A percentile compares a stretch with the other conserved stretches of the same genome.
phyloP scores from a whole-genome alignment of 2,888 invertebrate genomes.

The Osmoderma eremita region DNA sequence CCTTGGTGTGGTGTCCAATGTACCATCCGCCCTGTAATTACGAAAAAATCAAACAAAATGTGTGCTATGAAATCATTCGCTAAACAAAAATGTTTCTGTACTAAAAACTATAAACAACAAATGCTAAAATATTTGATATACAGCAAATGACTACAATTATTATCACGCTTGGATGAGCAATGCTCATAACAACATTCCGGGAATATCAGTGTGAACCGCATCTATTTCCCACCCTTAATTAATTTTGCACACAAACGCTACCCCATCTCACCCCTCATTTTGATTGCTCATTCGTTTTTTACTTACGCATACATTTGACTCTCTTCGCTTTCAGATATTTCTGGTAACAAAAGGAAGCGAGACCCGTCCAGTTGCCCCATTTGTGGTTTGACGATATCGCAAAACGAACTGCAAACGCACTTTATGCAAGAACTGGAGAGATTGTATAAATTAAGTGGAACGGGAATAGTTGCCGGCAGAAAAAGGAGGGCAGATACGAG shows the following conservation, averaged over 20 bases:
- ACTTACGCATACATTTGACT: neutral
- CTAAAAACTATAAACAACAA: neutral
- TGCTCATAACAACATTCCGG: slow-evolving; percentile 47
- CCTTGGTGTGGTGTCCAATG: too few species aligned
- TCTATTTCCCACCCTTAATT: slow-evolving; percentile 45
- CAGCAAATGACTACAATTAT: slow-evolving; percentile 23
- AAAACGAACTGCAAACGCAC: slow-evolving; percentile 75
- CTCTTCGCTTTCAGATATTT: slow-evolving; percentile 36
- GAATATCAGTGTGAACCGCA: slow-evolving; percentile 41
- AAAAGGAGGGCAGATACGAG: slow-evolving; percentile 60
- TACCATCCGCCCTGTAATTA: too few species aligned
- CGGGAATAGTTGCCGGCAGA: slow-evolving; percentile 63
- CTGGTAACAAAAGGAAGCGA: slow-evolving; percentile 58
- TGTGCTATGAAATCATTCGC: neutral
- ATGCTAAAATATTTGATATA: slow-evolving; percentile 19
- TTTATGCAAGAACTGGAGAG: slow-evolving; percentile 76
- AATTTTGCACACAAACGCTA: slow-evolving; percentile 43
- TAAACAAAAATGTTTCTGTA: neutral
- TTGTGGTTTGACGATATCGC: slow-evolving; percentile 74
- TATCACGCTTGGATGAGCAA: slow-evolving; percentile 24
- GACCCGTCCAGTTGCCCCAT: slow-evolving; percentile 71
- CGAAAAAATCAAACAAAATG: too few species aligned
- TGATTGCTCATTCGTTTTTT: neutral
- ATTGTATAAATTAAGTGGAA: slow-evolving; percentile 70
- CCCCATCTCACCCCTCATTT: neutral